Evolutionary conservation across 2,113 vertebrate species (phyloP).

Genomic region (Rhadina sibilatrix): DNA sequence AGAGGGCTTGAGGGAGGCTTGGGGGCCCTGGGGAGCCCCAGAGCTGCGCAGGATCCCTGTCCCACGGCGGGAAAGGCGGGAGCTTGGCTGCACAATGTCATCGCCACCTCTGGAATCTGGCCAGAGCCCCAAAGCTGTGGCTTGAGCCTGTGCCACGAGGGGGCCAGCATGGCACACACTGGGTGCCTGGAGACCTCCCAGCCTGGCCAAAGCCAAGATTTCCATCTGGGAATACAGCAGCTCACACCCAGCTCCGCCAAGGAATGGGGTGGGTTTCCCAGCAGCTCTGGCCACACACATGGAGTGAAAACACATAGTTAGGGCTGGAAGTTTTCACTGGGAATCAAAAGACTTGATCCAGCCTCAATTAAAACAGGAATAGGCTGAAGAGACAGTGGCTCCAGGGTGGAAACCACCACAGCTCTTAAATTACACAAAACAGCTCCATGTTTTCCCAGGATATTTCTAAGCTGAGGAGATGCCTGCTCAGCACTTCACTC

Average conservation of each 20-base stretch:
- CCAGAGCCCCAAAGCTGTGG: background rate
- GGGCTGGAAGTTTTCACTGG: background rate
- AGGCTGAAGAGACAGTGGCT: rapidly evolving
- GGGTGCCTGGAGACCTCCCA: background rate
- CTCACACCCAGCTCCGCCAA: background rate
- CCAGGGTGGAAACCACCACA: background rate
- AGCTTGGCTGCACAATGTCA: rapidly evolving
- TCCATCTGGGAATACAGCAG: background rate
- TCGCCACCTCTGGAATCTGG: background rate
- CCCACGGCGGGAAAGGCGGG: rapidly evolving
- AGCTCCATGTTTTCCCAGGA: background rate
- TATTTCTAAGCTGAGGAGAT: background rate
- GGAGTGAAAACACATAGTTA: background rate
- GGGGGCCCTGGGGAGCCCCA: background rate
- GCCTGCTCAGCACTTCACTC: background rate
- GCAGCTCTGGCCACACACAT: constrained; percentile 4
- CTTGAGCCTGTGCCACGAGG: background rate
- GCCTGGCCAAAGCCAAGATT: background rate
- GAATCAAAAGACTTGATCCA: background rate
- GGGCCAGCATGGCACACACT: rapidly evolving
- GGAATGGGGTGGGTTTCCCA: background rate
- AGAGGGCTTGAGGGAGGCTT: background rate
- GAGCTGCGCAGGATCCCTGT: rapidly evolving
- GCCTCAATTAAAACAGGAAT: background rate
- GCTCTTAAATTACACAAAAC: background rate